Percentiles rank a stretch among this genome's conserved stretches.
phyloP scores from a whole-genome alignment of 1,140 invertebrate genomes.

The Brachionus asplanchnoidis region DNA sequence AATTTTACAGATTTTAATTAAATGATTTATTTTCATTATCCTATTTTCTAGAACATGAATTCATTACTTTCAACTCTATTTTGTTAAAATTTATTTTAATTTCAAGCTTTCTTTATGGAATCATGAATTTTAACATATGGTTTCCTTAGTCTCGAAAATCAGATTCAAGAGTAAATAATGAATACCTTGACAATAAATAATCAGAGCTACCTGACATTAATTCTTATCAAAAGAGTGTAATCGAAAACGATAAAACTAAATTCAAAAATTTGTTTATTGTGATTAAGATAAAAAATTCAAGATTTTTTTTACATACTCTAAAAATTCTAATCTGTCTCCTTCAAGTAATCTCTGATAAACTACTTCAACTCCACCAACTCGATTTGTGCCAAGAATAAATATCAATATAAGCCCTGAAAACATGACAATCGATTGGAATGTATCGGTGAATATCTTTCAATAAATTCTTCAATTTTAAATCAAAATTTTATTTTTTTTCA shows the following conservation, averaged over 20 bases:
- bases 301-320: background rate
- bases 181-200: background rate
- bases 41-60: no score
- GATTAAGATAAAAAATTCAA: no score
- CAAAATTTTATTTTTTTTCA: background rate
- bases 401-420: conserved; percentile 75
- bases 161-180: no score
- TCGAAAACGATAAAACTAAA: no score
- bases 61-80: no score
- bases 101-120: background rate
- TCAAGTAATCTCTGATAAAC: conserved; percentile 48
- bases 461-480: background rate
- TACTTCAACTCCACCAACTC: conserved; percentile 12
- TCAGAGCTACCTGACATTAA: background rate
- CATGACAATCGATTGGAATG: conserved; percentile 80
- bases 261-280: no score
- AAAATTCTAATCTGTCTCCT: conserved; percentile 20
- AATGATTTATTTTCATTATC: no score
- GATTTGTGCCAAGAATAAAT: background rate
- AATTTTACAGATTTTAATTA: no score
- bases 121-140: background rate
- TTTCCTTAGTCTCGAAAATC: background rate
- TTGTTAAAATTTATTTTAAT: no score
- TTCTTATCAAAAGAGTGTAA: no score
- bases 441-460: conserved; percentile 64